Percentiles rank a stretch among this genome's conserved stretches.
These are phyloP conservation scores for Hofmannophila pseudospretella DNA, from an alignment of 2,888 invertebrate genomes.

Conservation along the genomic window DNA sequence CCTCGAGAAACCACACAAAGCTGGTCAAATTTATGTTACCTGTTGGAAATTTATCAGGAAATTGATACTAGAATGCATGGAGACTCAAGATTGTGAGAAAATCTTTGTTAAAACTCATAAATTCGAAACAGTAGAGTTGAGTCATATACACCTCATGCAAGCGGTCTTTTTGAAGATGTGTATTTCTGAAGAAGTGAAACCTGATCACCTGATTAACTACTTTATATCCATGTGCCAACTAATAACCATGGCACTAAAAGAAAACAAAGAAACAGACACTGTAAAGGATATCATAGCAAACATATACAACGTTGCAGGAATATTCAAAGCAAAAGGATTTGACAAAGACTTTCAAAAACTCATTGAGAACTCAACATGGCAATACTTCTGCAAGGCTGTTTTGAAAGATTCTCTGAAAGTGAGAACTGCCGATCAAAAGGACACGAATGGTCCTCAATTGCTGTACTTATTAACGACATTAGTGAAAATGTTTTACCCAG, in stretches of 20 bases:
- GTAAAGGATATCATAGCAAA: conserved; percentile 38
- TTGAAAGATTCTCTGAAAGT: conserved; percentile 82
- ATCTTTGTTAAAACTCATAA: conserved; percentile 79
- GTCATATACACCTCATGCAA: conserved; percentile 76
- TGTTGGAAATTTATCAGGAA: conserved; percentile 77
- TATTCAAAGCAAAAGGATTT: conserved; percentile 31
- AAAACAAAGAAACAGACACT: conserved; percentile 34
- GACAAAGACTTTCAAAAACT: conserved; percentile 57
- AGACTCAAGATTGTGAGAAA: conserved; percentile 72
- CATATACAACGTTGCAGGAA: conserved; percentile 46
- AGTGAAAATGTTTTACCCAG: conserved; percentile 74
- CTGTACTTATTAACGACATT: conserved; percentile 76
- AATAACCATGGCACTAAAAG: conserved; percentile 66
- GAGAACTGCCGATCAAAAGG: conserved; percentile 45
- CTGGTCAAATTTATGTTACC: conserved; percentile 80
- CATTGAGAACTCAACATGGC: conserved; percentile 71
- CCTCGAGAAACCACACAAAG: conserved; percentile 83
- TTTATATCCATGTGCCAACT: conserved; percentile 76
- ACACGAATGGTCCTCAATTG: conserved; percentile 58
- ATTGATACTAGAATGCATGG: conserved; percentile 79
- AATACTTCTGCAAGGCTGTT: conserved; percentile 79
- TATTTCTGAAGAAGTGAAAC: conserved; percentile 43
- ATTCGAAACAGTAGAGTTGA: conserved; percentile 78
- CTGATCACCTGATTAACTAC: conserved; percentile 69
- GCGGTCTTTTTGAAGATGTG: conserved; percentile 74